Evolutionary conservation across 2,888 invertebrate genomes (phyloP), one percentile per base, ranked within the genome.

Genomic region (Anorthoa munda): DNA sequence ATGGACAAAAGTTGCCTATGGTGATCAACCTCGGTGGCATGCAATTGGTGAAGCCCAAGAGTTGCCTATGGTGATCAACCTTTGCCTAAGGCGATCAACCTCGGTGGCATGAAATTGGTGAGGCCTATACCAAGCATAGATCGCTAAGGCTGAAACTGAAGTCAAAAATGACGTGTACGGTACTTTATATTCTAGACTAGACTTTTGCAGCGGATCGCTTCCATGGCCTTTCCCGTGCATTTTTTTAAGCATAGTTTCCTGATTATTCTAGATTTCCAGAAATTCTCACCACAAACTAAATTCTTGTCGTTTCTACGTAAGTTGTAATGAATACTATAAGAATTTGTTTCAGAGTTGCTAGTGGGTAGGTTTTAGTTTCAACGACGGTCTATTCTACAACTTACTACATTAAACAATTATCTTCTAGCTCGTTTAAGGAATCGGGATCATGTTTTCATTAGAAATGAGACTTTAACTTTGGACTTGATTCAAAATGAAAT

Each of bases 371-470:
- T 55, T 64, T 9, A 50, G 53, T 71, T 67, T 51, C 21, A 60
- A 31, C 64, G 26, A 50, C 9, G 26, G 23, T 39, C 13, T 39
- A 39, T 5, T 59, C 21, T 5, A 56, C 45, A 21, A n/a, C 46
- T 53, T 17, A 66, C 26, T 48, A 18, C 48, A 50, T n/a, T 48
- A 39, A 74, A 64, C 45, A 50, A 60, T 50, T 31, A 45, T 23
- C 53, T 78, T 60, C 55, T 1, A 12, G 11, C 53, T 60, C 26
- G 4, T 55, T 78, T 71, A 13, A 21, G 26, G 45, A 65, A 60
- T 50, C 26, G 17, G 31, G 23, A 55, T 59, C n/a, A n/a, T n/a
- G 50, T 55, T 72, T 77, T 53, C 79, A 72, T 55, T 65, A 79
- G 13, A 55, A 46, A 61, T 13, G n/a, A n/a, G 50, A 26, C 45